Evolutionary conservation across 2,888 invertebrate species (phyloP), one percentile per base, ranked within the genome.

Genomic region (Panopea generosa): DNA sequence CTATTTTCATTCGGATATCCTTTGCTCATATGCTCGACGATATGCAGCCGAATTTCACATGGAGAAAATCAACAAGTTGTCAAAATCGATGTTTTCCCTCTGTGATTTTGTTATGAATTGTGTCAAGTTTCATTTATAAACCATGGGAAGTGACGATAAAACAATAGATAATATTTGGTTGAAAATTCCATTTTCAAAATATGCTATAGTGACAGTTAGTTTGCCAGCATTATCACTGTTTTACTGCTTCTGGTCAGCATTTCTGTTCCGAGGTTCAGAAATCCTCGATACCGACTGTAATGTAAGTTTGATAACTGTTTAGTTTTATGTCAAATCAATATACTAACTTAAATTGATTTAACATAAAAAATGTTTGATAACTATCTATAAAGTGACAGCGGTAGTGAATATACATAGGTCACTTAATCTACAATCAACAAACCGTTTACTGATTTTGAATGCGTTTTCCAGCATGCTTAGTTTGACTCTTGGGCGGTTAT

Each of bases 201-300:
- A 97, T 89, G 97, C 97, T 92, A 93, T 96, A 86, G 94, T 96
- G 84, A 96, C 97, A 68, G 96, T 97, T 74, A 95, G 96, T 91
- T 95, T 97, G 93, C 98, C 98, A 82, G 94, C 97, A 91, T 94
- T 96, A 91, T 96, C 97, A 89, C 95, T 98, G 91, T 94, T 97
- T 90, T 94, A 96, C 93, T 98, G 98, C 94, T 97, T 98, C 93
- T 94, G 96, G 92, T 96, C 97, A 85, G 97, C 97, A 80, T 96
- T 96, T 92, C 95, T 97, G 92, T 98, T 97, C 94, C 97, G 97
- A 94, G 95, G 95, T 93, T 96, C 97, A 94, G 97, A 97, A 93
- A 96, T 98, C 90, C 98, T 98, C 91, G 97, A 97, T 94, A 97
- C 97, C 85, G 97, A 97, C 93, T 98, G 98, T 94, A 95, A 96